These are phyloP conservation scores for Stenotaenia linearis DNA, from an alignment of 2,888 invertebrate species.

Conservation along the genomic window DNA sequence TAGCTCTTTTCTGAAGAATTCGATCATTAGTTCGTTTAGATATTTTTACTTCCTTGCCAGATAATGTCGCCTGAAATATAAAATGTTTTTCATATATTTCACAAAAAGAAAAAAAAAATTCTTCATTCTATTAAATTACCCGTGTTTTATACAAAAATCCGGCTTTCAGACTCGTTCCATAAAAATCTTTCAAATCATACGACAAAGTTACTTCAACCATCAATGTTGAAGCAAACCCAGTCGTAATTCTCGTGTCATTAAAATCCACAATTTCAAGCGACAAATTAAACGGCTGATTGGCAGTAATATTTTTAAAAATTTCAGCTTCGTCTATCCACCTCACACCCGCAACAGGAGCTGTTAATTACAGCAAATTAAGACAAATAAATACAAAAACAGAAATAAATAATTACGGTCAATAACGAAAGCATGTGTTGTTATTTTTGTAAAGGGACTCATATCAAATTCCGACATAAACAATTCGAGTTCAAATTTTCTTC, in stretches of 20 bases:
- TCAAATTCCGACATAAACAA: not conserved
- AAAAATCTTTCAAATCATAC: not conserved
- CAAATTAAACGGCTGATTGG: constrained; percentile 4
- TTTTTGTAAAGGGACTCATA: not conserved
- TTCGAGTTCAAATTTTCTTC: not conserved
- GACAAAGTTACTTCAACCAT: not conserved
- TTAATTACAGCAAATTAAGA: not conserved
- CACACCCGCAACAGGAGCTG: not conserved
- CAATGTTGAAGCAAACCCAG: constrained; percentile 27
- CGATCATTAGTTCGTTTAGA: constrained; percentile 2
- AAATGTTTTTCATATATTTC: not conserved
- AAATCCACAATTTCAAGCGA: not conserved
- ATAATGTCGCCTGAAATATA: not conserved
- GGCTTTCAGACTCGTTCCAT: not conserved
- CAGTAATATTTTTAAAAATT: not conserved
- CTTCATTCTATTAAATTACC: too few species aligned
- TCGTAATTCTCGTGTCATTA: not conserved
- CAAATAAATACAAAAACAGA: not conserved
- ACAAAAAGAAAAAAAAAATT: too few species aligned
- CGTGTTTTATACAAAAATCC: not conserved
- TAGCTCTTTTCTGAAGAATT: constrained; percentile 21
- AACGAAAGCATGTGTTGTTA: not conserved
- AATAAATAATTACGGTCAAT: not conserved
- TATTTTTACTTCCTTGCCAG: not conserved
- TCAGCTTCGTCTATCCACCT: not conserved